Base-by-base conservation (phyloP, 1,140 invertebrate species). In the Ceratina japonica region DNA sequence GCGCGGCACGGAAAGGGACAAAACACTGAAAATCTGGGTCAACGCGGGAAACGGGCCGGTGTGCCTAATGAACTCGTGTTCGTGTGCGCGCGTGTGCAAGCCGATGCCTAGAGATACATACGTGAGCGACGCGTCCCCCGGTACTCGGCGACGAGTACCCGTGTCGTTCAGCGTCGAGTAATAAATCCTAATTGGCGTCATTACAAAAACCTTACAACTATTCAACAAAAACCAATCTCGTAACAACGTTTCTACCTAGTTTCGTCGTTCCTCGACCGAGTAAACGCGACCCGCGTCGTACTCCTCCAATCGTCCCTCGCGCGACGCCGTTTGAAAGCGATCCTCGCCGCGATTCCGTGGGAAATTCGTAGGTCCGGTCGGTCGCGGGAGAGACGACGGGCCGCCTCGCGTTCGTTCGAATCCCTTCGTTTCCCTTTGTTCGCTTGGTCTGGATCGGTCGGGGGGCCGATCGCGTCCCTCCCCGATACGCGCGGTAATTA, bases 151-250 rank as follows among this genome's bases (percentile, higher is more conserved):
- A 54, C 44, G 20, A 15, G 49, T 62, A 2, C 68, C 20, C 71
- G 22, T 72, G 58, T 82, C 27, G 54, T 58, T n/a, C 74, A 65
- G 54, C 56, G 73, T 73, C 64, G 49, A 76, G 79, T 86, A 87
- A 87, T 87, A 88, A 86, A 86, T 82, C 66, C 83, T 87, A 89
- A 87, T 85, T 87, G 87, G 85, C 87, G 27, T 88, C 81, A 75
- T 90, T 91, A 90, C 86, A 90, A 91, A 90, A 91, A 89, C 80
- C 89, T 91, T 91, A 90, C 85, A 91, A 91, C 87, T 91, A 91
- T 90, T 91, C 83, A 90, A 91, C 89, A 89, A 89, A 91, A 91
- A 89, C 75, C 86, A 88, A 89, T 87, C 84, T 89, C 76, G 75
- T 89, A 90, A 91, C 87, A 91, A 89, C 78, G 10, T 89, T 65